A percentile compares a stretch with the other conserved stretches of the same genome.
Conservation (phyloP, 2,888 invertebrate species). For the Carcina quercana region DNA sequence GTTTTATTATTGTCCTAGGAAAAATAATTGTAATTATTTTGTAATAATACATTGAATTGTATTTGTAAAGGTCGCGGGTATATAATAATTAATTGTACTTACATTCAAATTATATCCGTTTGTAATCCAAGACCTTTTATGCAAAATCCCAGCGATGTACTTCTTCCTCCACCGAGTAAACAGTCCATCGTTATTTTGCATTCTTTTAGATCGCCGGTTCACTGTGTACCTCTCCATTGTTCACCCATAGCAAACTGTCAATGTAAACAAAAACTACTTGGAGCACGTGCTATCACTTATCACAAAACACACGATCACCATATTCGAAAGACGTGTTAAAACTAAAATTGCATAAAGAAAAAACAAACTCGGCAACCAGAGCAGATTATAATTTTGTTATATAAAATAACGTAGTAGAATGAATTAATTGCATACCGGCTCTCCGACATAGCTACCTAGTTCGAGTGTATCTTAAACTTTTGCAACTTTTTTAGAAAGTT, state of each 20-base stretch:
- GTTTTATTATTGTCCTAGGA: too few relatives aligned
- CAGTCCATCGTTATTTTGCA: slow-evolving; percentile 47
- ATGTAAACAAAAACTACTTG: slow-evolving; percentile 26
- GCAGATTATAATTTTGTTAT: slow-evolving; percentile 49
- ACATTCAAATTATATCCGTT: slow-evolving; percentile 61
- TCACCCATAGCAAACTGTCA: slow-evolving; percentile 26
- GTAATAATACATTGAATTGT: too few relatives aligned
- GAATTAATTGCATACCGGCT: slow-evolving; percentile 50
- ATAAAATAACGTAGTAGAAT: slow-evolving; percentile 54
- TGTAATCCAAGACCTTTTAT: slow-evolving; percentile 48
- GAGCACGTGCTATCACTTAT: too few relatives aligned
- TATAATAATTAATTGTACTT: too few relatives aligned
- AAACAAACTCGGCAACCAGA: slow-evolving; percentile 37
- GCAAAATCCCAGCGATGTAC: slow-evolving; percentile 43
- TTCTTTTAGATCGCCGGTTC: slow-evolving; percentile 51
- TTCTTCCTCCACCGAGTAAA: slow-evolving; percentile 54
- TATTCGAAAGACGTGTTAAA: slow-evolving; percentile 38
- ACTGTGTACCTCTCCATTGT: slow-evolving; percentile 59
- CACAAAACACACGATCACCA: slow-evolving; percentile 38
- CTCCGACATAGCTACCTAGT: slow-evolving; percentile 33
- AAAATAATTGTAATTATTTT: too few relatives aligned
- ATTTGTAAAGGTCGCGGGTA: too few relatives aligned
- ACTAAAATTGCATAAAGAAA: slow-evolving; percentile 42
- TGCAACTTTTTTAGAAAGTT: slow-evolving; percentile 38
- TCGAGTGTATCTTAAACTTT: slow-evolving; percentile 22